phyloP scores from a whole-genome alignment of 1,140 invertebrate genomes.

The Micrasema longulum region DNA sequence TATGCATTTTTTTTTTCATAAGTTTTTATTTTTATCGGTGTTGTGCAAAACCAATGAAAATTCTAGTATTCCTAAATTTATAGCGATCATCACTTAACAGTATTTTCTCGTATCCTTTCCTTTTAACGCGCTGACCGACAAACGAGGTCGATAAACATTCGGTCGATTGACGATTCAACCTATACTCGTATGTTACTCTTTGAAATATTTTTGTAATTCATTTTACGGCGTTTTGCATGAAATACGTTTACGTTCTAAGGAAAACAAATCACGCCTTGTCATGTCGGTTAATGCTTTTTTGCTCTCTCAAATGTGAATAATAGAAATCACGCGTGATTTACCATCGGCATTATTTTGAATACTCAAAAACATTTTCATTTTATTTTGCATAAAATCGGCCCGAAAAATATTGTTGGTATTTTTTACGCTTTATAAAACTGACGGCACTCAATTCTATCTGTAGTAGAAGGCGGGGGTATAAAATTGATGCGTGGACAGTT shows the following conservation, averaged over 20 bases:
- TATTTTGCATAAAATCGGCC: too few relatives aligned
- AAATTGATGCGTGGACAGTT: too few relatives aligned
- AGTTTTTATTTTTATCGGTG: too few relatives aligned
- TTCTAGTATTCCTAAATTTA: slow-evolving; percentile 9
- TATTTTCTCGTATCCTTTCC: slow-evolving; percentile 25
- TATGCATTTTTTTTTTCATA: too few relatives aligned
- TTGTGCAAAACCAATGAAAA: too few relatives aligned
- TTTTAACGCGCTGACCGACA: slow-evolving; percentile 26
- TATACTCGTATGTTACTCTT: not conserved
- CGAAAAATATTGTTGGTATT: too few relatives aligned
- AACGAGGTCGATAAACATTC: slow-evolving; percentile 35
- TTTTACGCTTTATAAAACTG: too few relatives aligned
- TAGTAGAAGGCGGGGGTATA: too few relatives aligned
- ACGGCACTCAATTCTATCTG: too few relatives aligned
- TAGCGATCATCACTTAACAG: slow-evolving; percentile 18
- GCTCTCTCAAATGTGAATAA: not conserved
- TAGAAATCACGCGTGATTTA: not conserved
- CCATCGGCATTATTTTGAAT: not conserved
- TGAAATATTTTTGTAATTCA: slow-evolving; percentile 16
- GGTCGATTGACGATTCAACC: slow-evolving; percentile 20
- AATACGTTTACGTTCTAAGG: slow-evolving; percentile 9
- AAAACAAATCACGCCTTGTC: slow-evolving; percentile 23
- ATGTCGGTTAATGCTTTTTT: slow-evolving; percentile 1
- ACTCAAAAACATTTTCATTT: too few relatives aligned
- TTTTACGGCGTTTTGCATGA: slow-evolving; percentile 15